Evolutionary conservation across 2,797 vertebrate species (phyloP), one percentile per base, ranked within the genome.

Genomic region (Neostethus bicornis): DNA sequence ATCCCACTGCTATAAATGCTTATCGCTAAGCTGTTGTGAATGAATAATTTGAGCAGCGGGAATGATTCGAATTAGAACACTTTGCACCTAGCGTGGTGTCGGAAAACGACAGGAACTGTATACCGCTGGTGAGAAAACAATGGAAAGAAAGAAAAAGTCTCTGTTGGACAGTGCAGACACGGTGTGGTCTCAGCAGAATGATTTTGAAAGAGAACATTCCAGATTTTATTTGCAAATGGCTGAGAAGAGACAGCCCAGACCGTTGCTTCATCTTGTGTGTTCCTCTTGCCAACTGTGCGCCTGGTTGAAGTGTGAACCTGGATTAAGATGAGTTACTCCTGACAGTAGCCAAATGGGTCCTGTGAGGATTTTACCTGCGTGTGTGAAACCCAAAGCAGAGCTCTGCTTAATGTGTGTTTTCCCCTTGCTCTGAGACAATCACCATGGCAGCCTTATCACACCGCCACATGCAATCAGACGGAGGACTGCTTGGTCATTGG

Each of bases 401-500:
- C 64, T 50, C 70, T n/a, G 58, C 64, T 70, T 70, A 26, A 35
- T 68, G 71, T 72, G 63, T 50, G 44, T 56, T 70, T 70, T 53
- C 75, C 75, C 55, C 61, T 60, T 14, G 43, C 39, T 42, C 47
- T 10, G 48, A 74, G 79, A 82, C 75, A 68, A 85, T 83, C 51
- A 16, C 81, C 67, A 78, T 78, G 77, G 79, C 83, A 85, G 80
- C 85, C 76, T 83, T 84, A 85, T 86, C 87, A 57, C 37, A 32
- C 62, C 17, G 57, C 78, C 51, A 71, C 82, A 85, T 69, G 77
- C 78, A 29, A 81, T 80, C 76, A 66, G 71, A 17, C 51, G 66
- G 80, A 84, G 63, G 81, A 82, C 80, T 71, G 74, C 70, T 70
- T 80, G 77, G 75, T 75, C 80, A 73, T 42, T 84, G 89, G 86